Evolutionary conservation across 2,797 vertebrate species (phyloP).

Genomic region (Rhinogobio ventralis): DNA sequence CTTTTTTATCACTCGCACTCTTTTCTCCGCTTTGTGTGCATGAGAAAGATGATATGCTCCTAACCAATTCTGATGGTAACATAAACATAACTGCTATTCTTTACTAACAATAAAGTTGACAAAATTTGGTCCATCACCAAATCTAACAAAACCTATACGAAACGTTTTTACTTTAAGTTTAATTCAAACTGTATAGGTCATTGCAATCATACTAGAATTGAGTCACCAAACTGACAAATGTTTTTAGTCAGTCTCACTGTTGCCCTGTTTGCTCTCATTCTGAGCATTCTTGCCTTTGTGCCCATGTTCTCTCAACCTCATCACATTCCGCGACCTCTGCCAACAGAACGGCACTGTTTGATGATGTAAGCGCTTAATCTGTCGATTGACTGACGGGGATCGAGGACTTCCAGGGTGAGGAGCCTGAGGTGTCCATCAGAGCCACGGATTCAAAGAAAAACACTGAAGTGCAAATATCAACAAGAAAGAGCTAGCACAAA

Average conservation of each 20-base stretch:
- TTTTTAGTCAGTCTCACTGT: conserved; percentile 46
- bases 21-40: not conserved
- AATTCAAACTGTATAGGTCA: not conserved
- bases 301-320: conserved; percentile 71
- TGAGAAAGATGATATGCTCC: not conserved
- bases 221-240: conserved; percentile 40
- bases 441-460: not conserved
- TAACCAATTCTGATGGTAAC: not conserved
- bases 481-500: not conserved
- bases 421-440: conserved; percentile 21
- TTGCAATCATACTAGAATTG: conserved; percentile 49
- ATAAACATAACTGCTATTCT: not conserved
- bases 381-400: conserved; percentile 23
- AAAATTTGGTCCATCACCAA: not conserved
- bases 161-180: not conserved
- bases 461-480: not conserved
- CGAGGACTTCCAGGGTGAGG: conserved; percentile 16
- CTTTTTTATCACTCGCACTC: conserved; percentile 35
- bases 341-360: conserved; percentile 75
- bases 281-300: conserved; percentile 70
- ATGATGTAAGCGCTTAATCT: conserved; percentile 82
- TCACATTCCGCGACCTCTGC: conserved; percentile 77
- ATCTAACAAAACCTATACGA: not conserved
- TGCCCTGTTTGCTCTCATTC: conserved; percentile 58
- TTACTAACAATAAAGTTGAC: not conserved